Evolutionary conservation across 92 coral and sea anemone species (phyloP).

Genomic region (Blastomussa wellsi): DNA sequence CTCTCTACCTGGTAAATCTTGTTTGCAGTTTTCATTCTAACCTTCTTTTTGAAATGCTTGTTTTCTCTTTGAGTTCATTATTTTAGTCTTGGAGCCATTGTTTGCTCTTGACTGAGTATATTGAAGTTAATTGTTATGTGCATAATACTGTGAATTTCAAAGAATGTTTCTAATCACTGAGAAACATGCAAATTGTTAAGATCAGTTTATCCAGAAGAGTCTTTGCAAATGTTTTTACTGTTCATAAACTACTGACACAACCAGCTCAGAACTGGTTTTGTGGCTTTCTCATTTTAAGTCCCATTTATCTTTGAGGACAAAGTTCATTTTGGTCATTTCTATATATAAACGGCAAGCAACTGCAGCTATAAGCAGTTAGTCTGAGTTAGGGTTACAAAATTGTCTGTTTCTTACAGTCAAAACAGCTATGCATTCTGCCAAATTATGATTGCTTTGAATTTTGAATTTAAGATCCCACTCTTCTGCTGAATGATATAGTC

Average conservation of each 20-base stretch:
- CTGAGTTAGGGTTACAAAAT: no score
- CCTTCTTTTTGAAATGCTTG: background rate
- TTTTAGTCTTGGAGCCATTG: constrained; percentile 7
- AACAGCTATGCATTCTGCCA: no score
- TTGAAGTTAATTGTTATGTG: background rate
- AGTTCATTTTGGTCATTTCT: constrained; percentile 1
- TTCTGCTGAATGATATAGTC: no score
- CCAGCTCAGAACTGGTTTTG: background rate
- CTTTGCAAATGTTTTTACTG: background rate
- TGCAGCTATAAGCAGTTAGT: no score
- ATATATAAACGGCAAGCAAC: no score
- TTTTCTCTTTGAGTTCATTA: background rate
- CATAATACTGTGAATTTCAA: background rate
- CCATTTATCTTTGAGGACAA: background rate
- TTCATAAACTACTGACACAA: background rate
- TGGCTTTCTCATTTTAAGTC: background rate
- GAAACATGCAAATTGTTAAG: background rate
- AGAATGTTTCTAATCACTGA: background rate
- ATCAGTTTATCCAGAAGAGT: background rate
- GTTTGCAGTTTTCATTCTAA: background rate
- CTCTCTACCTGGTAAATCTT: background rate
- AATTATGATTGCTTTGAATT: no score
- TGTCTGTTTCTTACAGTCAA: no score
- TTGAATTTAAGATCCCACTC: no score
- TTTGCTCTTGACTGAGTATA: background rate